Percentiles rank a stretch among this genome's conserved stretches.
Evolutionary conservation across 2,797 vertebrate species (phyloP).

Genomic region (Gorsachius magnificus): DNA sequence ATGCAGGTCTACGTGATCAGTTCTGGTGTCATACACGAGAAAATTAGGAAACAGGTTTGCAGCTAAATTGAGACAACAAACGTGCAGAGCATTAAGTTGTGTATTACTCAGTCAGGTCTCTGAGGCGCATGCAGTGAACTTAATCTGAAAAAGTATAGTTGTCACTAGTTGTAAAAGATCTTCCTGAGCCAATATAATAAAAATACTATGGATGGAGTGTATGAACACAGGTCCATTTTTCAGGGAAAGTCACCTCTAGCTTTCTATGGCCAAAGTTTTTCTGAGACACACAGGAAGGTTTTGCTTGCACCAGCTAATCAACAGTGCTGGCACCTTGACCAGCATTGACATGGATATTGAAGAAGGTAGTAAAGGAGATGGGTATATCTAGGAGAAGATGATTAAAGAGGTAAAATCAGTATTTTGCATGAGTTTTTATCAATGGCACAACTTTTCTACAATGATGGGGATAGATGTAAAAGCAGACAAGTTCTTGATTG

Average conservation of each 20-base stretch:
- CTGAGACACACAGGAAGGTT: background rate
- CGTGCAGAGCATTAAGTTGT: background rate
- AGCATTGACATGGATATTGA: background rate
- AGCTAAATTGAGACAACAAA: background rate
- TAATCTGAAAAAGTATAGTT: background rate
- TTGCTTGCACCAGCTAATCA: background rate
- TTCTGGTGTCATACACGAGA: background rate
- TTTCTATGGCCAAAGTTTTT: background rate
- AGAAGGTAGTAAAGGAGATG: background rate
- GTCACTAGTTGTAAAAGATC: background rate
- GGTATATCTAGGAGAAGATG: background rate
- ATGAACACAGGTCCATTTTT: background rate
- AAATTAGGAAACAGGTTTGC: background rate
- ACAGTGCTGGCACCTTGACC: rapidly evolving
- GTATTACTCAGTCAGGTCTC: background rate
- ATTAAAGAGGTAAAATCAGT: background rate
- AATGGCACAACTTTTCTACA: rapidly evolving
- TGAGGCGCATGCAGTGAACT: background rate
- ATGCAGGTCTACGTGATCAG: background rate
- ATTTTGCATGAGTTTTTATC: background rate
- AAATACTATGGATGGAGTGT: background rate
- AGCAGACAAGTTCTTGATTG: background rate
- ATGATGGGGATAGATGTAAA: background rate
- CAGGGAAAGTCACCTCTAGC: background rate
- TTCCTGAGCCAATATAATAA: background rate